phyloP scores from a whole-genome alignment of 1,140 invertebrate species.

The Nephotettix cincticeps region DNA sequence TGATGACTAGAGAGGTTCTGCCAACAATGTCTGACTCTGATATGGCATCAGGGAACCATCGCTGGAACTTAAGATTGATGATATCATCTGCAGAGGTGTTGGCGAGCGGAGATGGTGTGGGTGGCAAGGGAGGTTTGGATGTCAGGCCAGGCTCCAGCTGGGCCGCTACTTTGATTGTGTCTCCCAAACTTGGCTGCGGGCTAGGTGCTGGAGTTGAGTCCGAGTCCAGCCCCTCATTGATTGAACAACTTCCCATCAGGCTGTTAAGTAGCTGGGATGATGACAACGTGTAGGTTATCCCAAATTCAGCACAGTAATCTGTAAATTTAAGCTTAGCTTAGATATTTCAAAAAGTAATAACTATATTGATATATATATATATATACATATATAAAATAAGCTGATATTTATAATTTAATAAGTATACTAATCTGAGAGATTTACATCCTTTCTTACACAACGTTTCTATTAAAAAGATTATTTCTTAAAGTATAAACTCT shows the following conservation, averaged over 20 bases:
- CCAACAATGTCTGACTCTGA: not conserved
- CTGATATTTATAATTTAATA: too few species aligned
- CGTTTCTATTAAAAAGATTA: too few species aligned
- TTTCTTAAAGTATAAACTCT: too few species aligned
- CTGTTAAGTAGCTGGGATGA: conserved; percentile 27
- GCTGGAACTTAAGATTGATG: conserved; percentile 41
- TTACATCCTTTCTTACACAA: too few species aligned
- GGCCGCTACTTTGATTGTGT: conserved; percentile 7
- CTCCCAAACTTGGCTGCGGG: conserved; percentile 29
- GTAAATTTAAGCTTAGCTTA: not conserved
- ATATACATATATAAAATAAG: too few species aligned
- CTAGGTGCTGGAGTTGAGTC: conserved; percentile 32
- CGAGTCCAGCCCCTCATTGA: conserved; percentile 33
- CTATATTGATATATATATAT: too few species aligned
- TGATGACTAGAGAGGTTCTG: not conserved
- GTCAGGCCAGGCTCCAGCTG: conserved; percentile 37
- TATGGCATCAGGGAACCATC: conserved; percentile 42
- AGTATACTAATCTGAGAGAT: too few species aligned
- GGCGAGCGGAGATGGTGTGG: not conserved
- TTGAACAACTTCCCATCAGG: conserved; percentile 33
- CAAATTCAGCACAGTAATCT: conserved; percentile 23
- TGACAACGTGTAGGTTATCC: conserved; percentile 27
- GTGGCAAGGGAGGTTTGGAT: conserved; percentile 38
- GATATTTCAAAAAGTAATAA: not conserved
- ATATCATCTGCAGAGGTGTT: conserved; percentile 37